Evolutionary conservation across 2,113 vertebrate genomes (phyloP).

Genomic region (Tychaedon coryphoeus): DNA sequence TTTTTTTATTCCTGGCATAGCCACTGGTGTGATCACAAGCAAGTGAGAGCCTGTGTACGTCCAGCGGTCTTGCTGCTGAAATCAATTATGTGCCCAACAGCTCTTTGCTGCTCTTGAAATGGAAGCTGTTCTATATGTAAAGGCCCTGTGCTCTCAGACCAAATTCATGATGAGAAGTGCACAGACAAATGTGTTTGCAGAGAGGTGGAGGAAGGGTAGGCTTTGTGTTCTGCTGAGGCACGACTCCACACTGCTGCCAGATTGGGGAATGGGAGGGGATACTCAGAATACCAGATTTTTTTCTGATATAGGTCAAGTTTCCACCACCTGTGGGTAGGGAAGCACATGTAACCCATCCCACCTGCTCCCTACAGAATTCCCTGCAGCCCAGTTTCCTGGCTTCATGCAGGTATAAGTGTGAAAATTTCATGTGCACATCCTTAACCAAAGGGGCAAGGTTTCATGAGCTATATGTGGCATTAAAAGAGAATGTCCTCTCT

Average conservation of each 20-base stretch:
- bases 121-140: neutral
- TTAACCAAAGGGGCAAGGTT: neutral
- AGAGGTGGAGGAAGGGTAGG: neutral
- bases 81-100: neutral
- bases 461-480: neutral
- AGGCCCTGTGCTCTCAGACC: neutral
- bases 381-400: neutral
- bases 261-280: neutral
- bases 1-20: neutral
- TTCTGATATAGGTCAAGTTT: neutral
- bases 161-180: neutral
- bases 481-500: neutral
- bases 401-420: rapidly evolving
- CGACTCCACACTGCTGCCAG: neutral
- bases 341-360: neutral
- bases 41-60: rapidly evolving
- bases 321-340: neutral
- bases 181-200: rapidly evolving
- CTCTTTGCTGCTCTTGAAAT: neutral
- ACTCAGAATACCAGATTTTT: neutral
- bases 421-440: rapidly evolving
- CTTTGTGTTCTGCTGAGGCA: neutral
- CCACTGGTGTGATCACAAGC: neutral
- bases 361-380: neutral
- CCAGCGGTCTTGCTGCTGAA: rapidly evolving